Conservation (phyloP, 2,888 invertebrate genomes). For the Diarsia mendica region DNA sequence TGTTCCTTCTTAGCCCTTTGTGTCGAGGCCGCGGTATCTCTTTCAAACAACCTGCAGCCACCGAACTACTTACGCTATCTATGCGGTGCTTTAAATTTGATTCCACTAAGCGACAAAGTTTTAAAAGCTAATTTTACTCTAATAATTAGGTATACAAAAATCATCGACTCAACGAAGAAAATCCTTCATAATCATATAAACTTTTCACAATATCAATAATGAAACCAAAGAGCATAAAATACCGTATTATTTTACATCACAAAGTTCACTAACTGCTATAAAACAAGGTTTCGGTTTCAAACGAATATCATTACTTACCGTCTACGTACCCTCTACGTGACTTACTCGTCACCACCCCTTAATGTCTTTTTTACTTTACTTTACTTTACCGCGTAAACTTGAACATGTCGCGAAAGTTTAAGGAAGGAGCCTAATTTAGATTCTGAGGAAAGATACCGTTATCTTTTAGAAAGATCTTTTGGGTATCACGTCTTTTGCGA, state of each 20-base stretch:
- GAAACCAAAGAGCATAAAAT: slow-evolving; percentile 23
- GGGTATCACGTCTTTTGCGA: slow-evolving; percentile 9
- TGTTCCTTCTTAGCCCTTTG: no score
- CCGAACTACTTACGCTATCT: no score
- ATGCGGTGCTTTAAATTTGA: no score
- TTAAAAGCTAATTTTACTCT: no score
- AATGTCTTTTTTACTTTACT: slow-evolving; percentile 48
- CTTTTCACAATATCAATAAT: not conserved
- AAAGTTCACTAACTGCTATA: slow-evolving; percentile 33
- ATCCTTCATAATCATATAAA: no score
- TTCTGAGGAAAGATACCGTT: slow-evolving; percentile 32
- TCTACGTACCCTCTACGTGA: slow-evolving; percentile 49
- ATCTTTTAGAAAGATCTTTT: slow-evolving; percentile 27
- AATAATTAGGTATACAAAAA: no score
- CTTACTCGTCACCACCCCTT: slow-evolving; percentile 27
- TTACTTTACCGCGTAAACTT: slow-evolving; percentile 38
- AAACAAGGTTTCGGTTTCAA: slow-evolving; percentile 52
- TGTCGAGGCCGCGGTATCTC: no score
- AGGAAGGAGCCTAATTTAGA: slow-evolving; percentile 44
- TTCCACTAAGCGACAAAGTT: no score
- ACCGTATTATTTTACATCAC: slow-evolving; percentile 9
- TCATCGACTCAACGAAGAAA: no score
- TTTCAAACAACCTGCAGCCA: no score
- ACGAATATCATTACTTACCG: slow-evolving; percentile 31
- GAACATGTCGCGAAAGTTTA: slow-evolving; percentile 41